Evolutionary conservation across 92 coral and sea anemone genomes (phyloP).

Genomic region (Meandrina meandrites): DNA sequence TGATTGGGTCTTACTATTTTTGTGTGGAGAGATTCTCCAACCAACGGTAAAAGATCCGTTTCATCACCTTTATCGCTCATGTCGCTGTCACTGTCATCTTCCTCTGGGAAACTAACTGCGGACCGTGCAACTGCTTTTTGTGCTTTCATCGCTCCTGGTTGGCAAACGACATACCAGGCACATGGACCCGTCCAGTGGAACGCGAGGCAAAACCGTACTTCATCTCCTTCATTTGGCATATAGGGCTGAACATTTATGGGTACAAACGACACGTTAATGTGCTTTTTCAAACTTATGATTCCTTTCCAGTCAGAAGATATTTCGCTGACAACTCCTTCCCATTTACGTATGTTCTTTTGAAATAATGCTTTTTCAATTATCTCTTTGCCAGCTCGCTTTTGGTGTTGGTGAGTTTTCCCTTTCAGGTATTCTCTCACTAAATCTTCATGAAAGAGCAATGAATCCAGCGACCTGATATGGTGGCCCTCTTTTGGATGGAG

Average conservation of each 20-base stretch:
- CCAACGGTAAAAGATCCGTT: slow-evolving; percentile 45
- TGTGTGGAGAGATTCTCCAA: slow-evolving; percentile 50
- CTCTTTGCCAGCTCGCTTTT: slow-evolving; percentile 54
- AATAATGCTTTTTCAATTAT: slow-evolving; percentile 69
- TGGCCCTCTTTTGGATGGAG: slow-evolving; percentile 66
- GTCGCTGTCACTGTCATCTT: slow-evolving; percentile 44
- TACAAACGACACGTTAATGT: slow-evolving; percentile 65
- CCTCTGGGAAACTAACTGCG: slow-evolving; percentile 21
- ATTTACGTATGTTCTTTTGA: slow-evolving; percentile 46
- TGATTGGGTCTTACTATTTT: slow-evolving; percentile 9
- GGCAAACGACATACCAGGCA: slow-evolving; percentile 72
- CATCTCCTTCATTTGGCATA: slow-evolving; percentile 74
- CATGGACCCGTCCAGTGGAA: slow-evolving; percentile 80
- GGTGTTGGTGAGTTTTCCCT: neutral
- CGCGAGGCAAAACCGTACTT: slow-evolving; percentile 68
- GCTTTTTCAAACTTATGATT: slow-evolving; percentile 56
- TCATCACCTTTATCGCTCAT: slow-evolving; percentile 50
- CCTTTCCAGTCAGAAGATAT: slow-evolving; percentile 75
- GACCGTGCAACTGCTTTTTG: slow-evolving; percentile 56
- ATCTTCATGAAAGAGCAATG: slow-evolving; percentile 70
- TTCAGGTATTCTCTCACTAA: slow-evolving; percentile 54
- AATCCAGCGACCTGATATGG: slow-evolving; percentile 72
- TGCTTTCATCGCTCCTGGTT: slow-evolving; percentile 46
- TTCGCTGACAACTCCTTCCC: slow-evolving; percentile 78
- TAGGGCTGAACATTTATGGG: slow-evolving; percentile 69